Base-by-base conservation (phyloP, 2,888 invertebrate genomes). In the Hirudinaria manillensis region DNA sequence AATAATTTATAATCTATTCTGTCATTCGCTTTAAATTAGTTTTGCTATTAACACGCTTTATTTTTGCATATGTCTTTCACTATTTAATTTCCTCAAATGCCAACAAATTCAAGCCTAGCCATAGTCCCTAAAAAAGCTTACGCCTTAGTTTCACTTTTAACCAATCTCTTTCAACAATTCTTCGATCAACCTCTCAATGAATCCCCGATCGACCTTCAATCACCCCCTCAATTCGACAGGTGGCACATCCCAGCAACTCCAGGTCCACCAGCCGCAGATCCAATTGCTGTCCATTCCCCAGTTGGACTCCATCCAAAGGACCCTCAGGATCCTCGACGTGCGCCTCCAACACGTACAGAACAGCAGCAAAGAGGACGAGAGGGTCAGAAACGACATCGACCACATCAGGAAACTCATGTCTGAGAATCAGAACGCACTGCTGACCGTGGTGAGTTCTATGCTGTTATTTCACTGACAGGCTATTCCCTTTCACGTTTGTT, bases 251-350 rank as follows among this genome's bases (percentile, higher is more conserved):
- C 70, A 68, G 71, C 76, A 29, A 21, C 70, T 67, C 27, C 53
- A 55, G 68, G 68, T 51, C 61, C 70, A 65, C 65, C 77, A 70
- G 74, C 75, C 75, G 1, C 78, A 76, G 68, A 82, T 84, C 13
- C 85, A 85, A 70, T 83, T 85, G 16, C 78, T 85, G 51, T 82
- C 83, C 51, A 84, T 85, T 71, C 85, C 85, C 21, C 85, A 85
- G 76, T 81, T 85, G 67, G 85, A 85, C 77, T 84, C 84, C 74
- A 85, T 85, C 66, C 83, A 83, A 77, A 79, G 85, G 70, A 82
- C 83, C 24, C 84, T 85, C 78, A 84, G 85, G 76, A 81, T 85
- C 27, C 79, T 85, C 68, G 85, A 85, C 76, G 84, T 85, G 24
- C 78, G 85, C 61, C 79, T 85, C 70, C 84, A 85, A 77, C 85